Conservation (phyloP, 2,888 invertebrate species). For the Acanthosepion esculentum region DNA sequence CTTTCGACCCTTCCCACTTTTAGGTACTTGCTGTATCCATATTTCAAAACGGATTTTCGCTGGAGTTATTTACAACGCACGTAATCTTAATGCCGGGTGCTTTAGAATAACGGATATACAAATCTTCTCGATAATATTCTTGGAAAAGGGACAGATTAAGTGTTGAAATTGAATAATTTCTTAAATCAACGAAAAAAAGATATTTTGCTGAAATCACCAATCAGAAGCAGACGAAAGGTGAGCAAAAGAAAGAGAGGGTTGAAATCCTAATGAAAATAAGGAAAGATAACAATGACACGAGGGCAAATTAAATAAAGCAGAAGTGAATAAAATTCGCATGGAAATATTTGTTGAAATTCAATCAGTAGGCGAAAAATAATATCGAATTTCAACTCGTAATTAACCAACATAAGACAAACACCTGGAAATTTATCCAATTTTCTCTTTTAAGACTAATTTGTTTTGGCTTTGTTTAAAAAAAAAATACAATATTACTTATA, state of each 20-base stretch:
- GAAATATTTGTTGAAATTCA: background rate
- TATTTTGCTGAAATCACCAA: background rate
- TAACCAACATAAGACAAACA: background rate
- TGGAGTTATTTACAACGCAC: too few species aligned
- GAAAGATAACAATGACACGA: background rate
- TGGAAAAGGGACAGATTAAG: background rate
- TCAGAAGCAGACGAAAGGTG: background rate
- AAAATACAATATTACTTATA: too few species aligned
- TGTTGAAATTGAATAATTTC: background rate
- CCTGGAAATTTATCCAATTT: background rate
- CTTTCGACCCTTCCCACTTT: too few species aligned
- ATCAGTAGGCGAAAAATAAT: background rate
- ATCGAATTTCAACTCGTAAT: background rate
- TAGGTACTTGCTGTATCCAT: too few species aligned
- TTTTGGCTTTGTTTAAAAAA: too few species aligned
- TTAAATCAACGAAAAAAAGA: background rate
- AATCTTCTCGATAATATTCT: too few species aligned
- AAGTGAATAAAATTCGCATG: background rate
- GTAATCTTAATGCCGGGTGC: too few species aligned
- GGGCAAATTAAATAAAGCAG: background rate
- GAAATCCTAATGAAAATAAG: background rate
- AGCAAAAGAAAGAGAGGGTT: background rate
- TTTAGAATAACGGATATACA: too few species aligned
- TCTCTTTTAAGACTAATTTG: too few species aligned
- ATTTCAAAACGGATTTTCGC: too few species aligned